Conservation (phyloP, 1,140 invertebrate species). For the Aphelenchoides besseyi region DNA sequence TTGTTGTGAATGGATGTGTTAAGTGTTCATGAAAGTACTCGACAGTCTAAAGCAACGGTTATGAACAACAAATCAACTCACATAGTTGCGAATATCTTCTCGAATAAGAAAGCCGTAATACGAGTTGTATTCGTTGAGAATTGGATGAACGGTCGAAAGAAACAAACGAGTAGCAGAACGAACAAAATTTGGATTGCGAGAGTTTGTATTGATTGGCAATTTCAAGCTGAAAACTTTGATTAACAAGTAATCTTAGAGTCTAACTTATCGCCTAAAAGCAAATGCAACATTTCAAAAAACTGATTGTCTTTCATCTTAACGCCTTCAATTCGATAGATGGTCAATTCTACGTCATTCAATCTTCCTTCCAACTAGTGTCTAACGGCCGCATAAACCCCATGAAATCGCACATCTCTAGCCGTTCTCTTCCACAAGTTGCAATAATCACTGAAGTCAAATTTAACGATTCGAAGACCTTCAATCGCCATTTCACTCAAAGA, state of each 20-base stretch:
- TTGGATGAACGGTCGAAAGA: background rate
- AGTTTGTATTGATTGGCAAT: conserved; percentile 10
- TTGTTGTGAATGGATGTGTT: background rate
- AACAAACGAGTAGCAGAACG: background rate
- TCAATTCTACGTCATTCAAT: background rate
- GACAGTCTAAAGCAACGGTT: background rate
- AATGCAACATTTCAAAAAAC: background rate
- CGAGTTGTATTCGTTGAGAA: background rate
- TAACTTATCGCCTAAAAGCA: background rate
- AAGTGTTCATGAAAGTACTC: background rate
- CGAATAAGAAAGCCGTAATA: background rate
- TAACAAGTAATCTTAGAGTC: background rate
- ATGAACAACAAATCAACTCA: too few relatives aligned
- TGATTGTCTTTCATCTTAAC: background rate
- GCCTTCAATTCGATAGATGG: background rate
- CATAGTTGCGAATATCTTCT: conserved; percentile 1
- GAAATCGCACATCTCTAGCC: background rate
- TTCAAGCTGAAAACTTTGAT: background rate
- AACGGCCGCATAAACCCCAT: background rate
- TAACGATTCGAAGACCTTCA: too few relatives aligned
- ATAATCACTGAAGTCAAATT: too few relatives aligned
- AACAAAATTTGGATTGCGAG: background rate
- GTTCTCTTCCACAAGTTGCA: too few relatives aligned
- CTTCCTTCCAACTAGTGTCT: background rate
- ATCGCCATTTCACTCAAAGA: too few relatives aligned